Base-by-base conservation (phyloP, 2,888 invertebrate genomes). In the Limnephilus rhombicus region DNA sequence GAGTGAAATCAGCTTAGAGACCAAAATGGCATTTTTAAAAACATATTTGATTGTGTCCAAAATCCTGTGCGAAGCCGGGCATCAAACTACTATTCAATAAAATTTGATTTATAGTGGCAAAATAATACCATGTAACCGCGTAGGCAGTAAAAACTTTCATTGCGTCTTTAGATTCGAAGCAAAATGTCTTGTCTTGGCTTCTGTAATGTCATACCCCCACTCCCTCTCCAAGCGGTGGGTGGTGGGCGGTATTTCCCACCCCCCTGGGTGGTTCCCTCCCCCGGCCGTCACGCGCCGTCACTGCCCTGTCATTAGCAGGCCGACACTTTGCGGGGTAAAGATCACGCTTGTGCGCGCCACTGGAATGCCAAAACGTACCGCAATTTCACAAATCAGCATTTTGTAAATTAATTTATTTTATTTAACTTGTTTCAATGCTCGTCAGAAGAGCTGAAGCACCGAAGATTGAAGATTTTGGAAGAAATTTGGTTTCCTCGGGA, bases 271-370 rank as follows among this genome's bases (percentile, higher is more conserved):
- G 45, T 86, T 37, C 49, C 49, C 29, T 80, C 90, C 68, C 90
- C 37, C 34, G 85, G 24, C 88, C 93, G 90, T 80, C 82, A 45
- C 91, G 80, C 80, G 89, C 80, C 91, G 91, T 68, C 87, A 80
- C 90, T 85, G 93, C 91, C 91, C 92, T 93, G 92, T 93, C 93
- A 93, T 93, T 93, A 93, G 92, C 80, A 91, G 92, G 91, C 93
- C 92, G 93, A 93, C 93, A 93, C 93, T 93, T 92, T 91, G 92
- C 90, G 92, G 93, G 89, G 85, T 90, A 90, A 80, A 68, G 91
- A 85, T 86, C 92, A 87, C 83, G 93, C 90, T 80, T 68, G 88
- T 88, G 68, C 53, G 31, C 88, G 91, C 88, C 91, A 88, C 91
- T 81, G 81, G 81, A 87, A 88, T 87, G 86, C 31, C 80, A 41